Percentiles rank a stretch among this genome's conserved stretches.
Conservation (phyloP, 2,113 vertebrate species). For the Mola mola region DNA sequence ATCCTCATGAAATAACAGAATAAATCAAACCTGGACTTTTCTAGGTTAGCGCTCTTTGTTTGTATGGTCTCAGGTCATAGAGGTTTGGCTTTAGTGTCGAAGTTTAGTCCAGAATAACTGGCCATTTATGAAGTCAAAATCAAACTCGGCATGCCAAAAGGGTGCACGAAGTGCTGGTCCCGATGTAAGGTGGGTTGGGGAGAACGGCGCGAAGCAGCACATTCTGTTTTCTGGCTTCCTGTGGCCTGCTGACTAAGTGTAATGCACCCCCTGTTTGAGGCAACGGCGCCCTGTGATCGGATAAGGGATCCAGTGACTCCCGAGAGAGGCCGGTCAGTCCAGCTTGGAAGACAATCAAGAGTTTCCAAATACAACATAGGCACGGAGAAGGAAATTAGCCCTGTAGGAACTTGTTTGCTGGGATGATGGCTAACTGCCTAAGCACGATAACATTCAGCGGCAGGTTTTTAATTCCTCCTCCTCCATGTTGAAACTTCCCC, state of each 20-base stretch:
- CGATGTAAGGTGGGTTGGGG: slow-evolving; percentile 51
- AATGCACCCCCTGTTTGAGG: slow-evolving; percentile 58
- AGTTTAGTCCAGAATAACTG: too few species aligned
- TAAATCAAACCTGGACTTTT: slow-evolving; percentile 1
- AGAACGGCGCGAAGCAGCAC: slow-evolving; percentile 64
- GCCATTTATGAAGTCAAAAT: background rate
- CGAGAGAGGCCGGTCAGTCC: slow-evolving; percentile 20
- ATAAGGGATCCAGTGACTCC: slow-evolving; percentile 66
- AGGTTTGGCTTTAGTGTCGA: too few species aligned
- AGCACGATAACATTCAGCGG: too few species aligned
- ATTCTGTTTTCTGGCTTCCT: slow-evolving; percentile 73
- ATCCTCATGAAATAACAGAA: background rate
- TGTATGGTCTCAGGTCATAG: too few species aligned
- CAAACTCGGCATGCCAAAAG: slow-evolving; percentile 27
- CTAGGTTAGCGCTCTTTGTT: too few species aligned
- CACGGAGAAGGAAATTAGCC: background rate
- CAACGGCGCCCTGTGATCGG: slow-evolving; percentile 54
- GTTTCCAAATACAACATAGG: slow-evolving; percentile 14
- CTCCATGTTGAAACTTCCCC: too few species aligned
- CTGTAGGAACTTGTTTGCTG: background rate
- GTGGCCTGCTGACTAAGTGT: slow-evolving; percentile 73
- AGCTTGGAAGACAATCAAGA: too few species aligned
- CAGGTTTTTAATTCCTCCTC: background rate
- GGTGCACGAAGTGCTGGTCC: too few species aligned
- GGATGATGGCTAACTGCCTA: too few species aligned